A percentile compares a stretch with the other conserved stretches of the same genome.
Conservation (phyloP, 1,140 invertebrate species). For the Gonioctena quinquepunctata region DNA sequence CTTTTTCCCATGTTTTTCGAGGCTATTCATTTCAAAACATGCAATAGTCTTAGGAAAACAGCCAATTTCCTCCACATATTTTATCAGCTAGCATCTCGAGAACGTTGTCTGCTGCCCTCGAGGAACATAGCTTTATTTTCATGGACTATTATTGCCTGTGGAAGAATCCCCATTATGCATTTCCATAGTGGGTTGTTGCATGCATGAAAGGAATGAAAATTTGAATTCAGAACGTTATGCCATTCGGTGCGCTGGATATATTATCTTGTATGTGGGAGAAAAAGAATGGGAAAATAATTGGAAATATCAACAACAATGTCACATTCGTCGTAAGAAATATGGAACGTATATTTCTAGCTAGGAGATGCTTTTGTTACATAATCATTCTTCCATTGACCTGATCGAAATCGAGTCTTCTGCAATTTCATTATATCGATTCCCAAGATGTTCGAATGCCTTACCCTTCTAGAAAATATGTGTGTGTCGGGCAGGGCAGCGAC, state of each 20-base stretch:
- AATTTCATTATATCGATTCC: too few relatives aligned
- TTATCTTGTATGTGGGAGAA: neutral
- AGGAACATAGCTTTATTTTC: neutral
- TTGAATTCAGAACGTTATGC: neutral
- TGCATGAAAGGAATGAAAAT: neutral
- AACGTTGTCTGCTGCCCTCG: neutral
- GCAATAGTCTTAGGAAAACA: neutral
- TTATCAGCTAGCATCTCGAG: neutral
- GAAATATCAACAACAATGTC: neutral
- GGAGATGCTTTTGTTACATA: too few relatives aligned
- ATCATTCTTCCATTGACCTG: too few relatives aligned
- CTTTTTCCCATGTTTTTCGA: neutral
- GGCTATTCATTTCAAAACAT: neutral
- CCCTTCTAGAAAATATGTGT: too few relatives aligned
- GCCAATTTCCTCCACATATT: neutral
- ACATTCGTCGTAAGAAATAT: too few relatives aligned
- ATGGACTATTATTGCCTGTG: neutral
- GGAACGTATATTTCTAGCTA: too few relatives aligned
- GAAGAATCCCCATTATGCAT: neutral
- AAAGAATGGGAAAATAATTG: neutral
- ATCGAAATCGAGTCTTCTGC: too few relatives aligned
- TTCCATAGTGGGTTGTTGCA: neutral
- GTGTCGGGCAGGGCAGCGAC: too few relatives aligned
- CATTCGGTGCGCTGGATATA: neutral
- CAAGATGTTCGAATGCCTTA: too few relatives aligned